Evolutionary conservation across 2,113 vertebrate genomes (phyloP).

Genomic region (Panurus biarmicus): DNA sequence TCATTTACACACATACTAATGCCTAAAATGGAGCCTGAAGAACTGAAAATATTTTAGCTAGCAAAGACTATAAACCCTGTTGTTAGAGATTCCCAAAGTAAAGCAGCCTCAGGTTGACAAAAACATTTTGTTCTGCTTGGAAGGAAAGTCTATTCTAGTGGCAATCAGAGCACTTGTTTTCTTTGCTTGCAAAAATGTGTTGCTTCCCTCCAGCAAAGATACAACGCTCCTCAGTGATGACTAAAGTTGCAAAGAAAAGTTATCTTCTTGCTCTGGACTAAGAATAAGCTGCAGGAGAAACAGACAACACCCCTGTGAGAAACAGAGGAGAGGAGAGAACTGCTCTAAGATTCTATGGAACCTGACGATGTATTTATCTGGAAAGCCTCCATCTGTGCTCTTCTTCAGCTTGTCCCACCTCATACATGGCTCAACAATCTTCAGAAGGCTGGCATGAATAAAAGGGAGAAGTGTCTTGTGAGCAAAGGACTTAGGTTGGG

Average conservation of each 20-base stretch:
- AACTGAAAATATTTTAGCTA: background rate
- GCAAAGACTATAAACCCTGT: background rate
- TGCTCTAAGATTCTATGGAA: background rate
- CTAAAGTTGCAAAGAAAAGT: background rate
- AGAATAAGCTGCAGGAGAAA: background rate
- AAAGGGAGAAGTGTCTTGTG: background rate
- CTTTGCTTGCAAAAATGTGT: background rate
- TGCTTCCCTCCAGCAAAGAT: background rate
- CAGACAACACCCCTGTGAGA: background rate
- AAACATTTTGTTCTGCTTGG: background rate
- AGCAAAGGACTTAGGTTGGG: background rate
- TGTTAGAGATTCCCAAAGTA: background rate
- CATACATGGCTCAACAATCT: background rate
- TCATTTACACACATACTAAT: background rate
- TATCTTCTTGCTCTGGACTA: background rate
- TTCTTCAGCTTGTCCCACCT: background rate
- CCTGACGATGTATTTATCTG: background rate
- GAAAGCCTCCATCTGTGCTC: background rate
- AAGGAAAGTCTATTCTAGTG: background rate
- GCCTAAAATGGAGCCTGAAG: background rate
- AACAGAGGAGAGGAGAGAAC: background rate
- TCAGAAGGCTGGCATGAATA: background rate
- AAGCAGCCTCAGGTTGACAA: background rate
- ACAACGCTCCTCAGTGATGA: background rate
- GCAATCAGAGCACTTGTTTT: background rate